Conservation (phyloP, 1,140 invertebrate genomes). For the Copidosoma floridanum region DNA sequence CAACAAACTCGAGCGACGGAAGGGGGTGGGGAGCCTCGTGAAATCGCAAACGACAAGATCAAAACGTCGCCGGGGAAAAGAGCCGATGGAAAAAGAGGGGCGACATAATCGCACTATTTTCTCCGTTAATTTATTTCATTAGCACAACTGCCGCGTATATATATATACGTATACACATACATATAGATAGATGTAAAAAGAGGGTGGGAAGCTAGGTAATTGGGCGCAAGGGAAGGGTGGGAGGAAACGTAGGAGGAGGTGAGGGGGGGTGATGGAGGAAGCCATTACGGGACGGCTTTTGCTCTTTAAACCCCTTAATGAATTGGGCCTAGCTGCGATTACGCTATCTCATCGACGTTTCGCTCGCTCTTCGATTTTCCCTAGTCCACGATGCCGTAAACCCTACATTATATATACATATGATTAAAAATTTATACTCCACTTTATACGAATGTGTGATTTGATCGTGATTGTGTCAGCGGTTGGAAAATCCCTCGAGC, state of each 20-base stretch:
- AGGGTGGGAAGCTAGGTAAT: too few relatives aligned
- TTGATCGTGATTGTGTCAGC: too few relatives aligned
- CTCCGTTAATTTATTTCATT: constrained; percentile 34
- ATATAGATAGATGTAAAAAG: too few relatives aligned
- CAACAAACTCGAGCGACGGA: constrained; percentile 28
- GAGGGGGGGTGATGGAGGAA: background rate
- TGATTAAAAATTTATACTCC: too few relatives aligned
- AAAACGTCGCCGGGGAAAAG: too few relatives aligned
- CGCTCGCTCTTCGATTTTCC: too few relatives aligned
- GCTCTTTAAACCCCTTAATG: constrained; percentile 29
- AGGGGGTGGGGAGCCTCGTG: constrained; percentile 28
- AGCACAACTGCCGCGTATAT: background rate
- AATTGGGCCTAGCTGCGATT: constrained; percentile 27
- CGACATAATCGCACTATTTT: constrained; percentile 31
- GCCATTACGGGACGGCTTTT: constrained; percentile 19
- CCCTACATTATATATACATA: too few relatives aligned
- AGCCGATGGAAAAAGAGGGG: too few relatives aligned
- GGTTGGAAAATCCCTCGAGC: too few relatives aligned
- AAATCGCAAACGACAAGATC: constrained; percentile 22
- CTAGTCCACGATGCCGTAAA: too few relatives aligned
- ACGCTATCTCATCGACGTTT: constrained; percentile 18
- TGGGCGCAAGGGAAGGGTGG: background rate
- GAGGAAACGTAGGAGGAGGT: background rate
- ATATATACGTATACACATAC: too few relatives aligned
- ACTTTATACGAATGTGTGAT: too few relatives aligned